Conservation (phyloP, 2,888 invertebrate genomes). For the Polymixis lichenea region DNA sequence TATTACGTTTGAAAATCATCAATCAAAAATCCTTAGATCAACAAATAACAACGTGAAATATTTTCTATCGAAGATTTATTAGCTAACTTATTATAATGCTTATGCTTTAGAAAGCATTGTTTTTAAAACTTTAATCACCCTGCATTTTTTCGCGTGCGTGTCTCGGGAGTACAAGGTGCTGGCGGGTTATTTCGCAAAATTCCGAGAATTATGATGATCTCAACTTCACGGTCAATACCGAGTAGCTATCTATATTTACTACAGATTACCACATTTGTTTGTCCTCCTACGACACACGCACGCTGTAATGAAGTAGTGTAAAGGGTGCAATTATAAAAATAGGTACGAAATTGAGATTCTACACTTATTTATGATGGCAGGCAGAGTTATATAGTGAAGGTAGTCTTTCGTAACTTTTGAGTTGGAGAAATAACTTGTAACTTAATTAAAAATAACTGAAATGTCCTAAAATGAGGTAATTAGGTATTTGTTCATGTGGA, state of each 20-base stretch:
- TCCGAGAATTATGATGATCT: constrained; percentile 81
- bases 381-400: too few species aligned
- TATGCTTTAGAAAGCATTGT: background rate
- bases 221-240: constrained; percentile 64
- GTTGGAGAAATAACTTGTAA: background rate
- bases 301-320: constrained; percentile 39
- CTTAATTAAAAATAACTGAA: background rate
- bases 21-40: background rate
- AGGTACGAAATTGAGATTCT: background rate
- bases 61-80: background rate
- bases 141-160: background rate
- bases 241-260: constrained; percentile 27
- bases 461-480: background rate
- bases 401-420: constrained; percentile 32
- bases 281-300: background rate
- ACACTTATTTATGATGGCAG: too few species aligned
- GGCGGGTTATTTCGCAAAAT: constrained; percentile 60
- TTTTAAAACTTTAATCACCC: background rate
- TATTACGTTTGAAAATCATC: background rate
- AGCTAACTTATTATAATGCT: background rate
- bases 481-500: background rate
- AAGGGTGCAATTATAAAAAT: background rate
- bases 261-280: constrained; percentile 47
- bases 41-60: background rate
- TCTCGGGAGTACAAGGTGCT: constrained; percentile 1